Evolutionary conservation across 2,797 vertebrate species (phyloP).

Genomic region (Alca torda): DNA sequence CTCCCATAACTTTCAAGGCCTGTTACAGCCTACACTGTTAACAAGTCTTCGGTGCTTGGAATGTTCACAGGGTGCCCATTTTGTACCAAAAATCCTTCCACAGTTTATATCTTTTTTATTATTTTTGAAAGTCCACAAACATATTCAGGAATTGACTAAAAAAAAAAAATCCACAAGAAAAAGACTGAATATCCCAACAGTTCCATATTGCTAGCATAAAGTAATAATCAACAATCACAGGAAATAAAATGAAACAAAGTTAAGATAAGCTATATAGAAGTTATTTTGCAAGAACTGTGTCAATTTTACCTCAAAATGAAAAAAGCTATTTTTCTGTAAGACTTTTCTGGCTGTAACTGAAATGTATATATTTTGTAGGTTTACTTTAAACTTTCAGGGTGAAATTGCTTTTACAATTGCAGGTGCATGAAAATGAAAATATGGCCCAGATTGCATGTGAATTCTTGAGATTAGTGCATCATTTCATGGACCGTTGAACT

Average conservation of each 20-base stretch:
- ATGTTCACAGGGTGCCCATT: no score
- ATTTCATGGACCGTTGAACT: conserved; percentile 65
- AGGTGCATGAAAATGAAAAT: conserved; percentile 65
- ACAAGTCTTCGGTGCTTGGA: no score
- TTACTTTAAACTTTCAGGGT: conserved; percentile 54
- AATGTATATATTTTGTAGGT: background rate
- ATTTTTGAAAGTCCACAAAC: background rate
- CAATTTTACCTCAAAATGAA: background rate
- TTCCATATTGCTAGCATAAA: background rate
- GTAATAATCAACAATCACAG: background rate
- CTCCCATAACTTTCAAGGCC: no score
- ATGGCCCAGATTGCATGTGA: conserved; percentile 56
- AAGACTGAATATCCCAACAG: background rate
- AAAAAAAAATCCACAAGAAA: background rate
- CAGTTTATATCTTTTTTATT: no score
- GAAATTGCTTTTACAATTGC: conserved; percentile 71
- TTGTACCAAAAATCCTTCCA: no score
- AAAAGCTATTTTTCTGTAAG: background rate
- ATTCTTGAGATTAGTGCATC: conserved; percentile 67
- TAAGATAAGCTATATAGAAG: background rate
- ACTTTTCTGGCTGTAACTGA: background rate
- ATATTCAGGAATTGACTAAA: background rate
- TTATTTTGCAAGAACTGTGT: background rate
- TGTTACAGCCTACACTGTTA: no score
- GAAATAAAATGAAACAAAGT: background rate